A percentile compares a stretch with the other conserved stretches of the same genome.
Conservation (phyloP, 2,888 invertebrate species). For the Acronicta psi region DNA sequence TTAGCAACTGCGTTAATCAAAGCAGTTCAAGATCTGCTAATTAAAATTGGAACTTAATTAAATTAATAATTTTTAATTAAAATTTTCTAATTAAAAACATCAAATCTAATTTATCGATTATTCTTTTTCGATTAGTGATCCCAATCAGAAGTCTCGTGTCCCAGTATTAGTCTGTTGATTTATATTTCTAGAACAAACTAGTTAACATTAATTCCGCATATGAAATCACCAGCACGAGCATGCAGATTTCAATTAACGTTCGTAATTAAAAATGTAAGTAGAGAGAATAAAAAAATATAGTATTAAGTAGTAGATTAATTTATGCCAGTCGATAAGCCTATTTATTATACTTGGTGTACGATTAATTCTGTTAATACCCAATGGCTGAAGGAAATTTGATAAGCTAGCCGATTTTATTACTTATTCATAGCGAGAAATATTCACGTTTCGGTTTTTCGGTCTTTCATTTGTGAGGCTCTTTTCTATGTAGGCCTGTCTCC, state of each 20-base stretch:
- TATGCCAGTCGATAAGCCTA: constrained; percentile 82
- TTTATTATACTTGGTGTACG: constrained; percentile 80
- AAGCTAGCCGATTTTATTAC: constrained; percentile 64
- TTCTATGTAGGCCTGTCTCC: too few species aligned
- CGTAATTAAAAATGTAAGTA: constrained; percentile 83
- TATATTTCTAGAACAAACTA: constrained; percentile 60
- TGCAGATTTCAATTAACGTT: constrained; percentile 84
- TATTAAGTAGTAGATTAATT: constrained; percentile 83
- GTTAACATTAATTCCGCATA: constrained; percentile 64
- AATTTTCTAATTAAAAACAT: constrained; percentile 51
- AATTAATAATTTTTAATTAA: constrained; percentile 52
- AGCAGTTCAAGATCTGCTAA: constrained; percentile 37
- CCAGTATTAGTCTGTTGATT: constrained; percentile 44
- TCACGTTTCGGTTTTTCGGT: constrained; percentile 29
- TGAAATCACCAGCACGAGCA: constrained; percentile 57
- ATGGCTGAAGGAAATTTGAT: constrained; percentile 65
- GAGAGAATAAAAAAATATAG: constrained; percentile 77
- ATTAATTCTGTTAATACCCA: constrained; percentile 79
- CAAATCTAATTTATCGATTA: constrained; percentile 52
- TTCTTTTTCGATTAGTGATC: constrained; percentile 53
- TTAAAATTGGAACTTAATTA: constrained; percentile 53
- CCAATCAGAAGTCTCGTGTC: constrained; percentile 50
- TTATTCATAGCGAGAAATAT: constrained; percentile 42
- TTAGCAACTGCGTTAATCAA: constrained; percentile 8
- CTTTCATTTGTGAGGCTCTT: neutral